Evolutionary conservation across 2,888 invertebrate genomes (phyloP).

Genomic region (Epinotia brunnichana): DNA sequence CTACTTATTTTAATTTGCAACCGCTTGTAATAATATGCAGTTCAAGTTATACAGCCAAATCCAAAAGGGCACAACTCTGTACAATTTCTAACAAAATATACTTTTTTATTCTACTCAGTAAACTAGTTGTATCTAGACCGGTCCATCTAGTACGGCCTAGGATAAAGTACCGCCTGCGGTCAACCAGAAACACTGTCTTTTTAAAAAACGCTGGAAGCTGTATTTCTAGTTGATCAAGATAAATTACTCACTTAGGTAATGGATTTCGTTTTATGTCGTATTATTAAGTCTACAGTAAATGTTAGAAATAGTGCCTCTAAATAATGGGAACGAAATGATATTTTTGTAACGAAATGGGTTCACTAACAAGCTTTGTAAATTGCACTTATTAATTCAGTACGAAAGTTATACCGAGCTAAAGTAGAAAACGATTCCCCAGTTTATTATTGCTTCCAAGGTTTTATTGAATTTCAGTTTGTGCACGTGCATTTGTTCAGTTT

Average conservation of each 20-base stretch:
- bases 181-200: conserved; percentile 37
- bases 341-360: not conserved
- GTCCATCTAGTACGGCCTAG: conserved; percentile 34
- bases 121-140: conserved; percentile 32
- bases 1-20: conserved; percentile 43
- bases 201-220: conserved; percentile 22
- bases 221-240: conserved; percentile 32
- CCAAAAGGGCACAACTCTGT: not conserved
- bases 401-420: not conserved
- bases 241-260: conserved; percentile 23
- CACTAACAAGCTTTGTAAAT: not conserved
- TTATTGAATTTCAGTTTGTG: conserved; percentile 5
- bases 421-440: not conserved
- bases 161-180: conserved; percentile 30
- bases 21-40: conserved; percentile 40
- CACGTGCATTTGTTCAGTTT: not conserved
- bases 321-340: not conserved
- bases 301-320: not conserved
- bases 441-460: conserved; percentile 8
- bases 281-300: not conserved
- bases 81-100: not conserved
- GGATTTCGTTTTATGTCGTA: not conserved
- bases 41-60: not conserved
- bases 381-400: not conserved
- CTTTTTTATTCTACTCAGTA: not conserved